Evolutionary conservation across 2,888 invertebrate genomes (phyloP).

Genomic region (Elgonia sp.): DNA sequence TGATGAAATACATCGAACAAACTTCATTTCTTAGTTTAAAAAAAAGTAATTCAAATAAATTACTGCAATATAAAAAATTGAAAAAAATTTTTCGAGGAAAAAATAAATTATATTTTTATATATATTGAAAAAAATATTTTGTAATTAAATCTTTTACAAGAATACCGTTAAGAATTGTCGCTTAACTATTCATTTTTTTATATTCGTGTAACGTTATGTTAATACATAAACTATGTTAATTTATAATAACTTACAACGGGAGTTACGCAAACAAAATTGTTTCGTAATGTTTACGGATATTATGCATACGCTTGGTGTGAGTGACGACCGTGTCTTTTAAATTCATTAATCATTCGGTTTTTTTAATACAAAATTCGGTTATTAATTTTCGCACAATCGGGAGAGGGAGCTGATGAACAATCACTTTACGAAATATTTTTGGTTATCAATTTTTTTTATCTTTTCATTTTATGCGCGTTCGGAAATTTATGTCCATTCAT

Average conservation of each 20-base stretch:
- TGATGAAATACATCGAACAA: too few relatives aligned
- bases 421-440: constrained; percentile 12
- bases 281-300: constrained; percentile 61
- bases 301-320: constrained; percentile 24
- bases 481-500: constrained; percentile 4
- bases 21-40: too few relatives aligned
- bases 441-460: background rate
- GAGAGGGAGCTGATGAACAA: background rate
- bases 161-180: background rate
- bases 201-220: constrained; percentile 9
- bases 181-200: background rate
- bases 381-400: constrained; percentile 44
- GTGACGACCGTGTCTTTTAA: constrained; percentile 31
- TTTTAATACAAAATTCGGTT: constrained; percentile 45
- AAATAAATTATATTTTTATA: too few relatives aligned
- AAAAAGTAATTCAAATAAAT: too few relatives aligned
- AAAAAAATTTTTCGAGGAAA: too few relatives aligned
- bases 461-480: background rate
- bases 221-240: constrained; percentile 45
- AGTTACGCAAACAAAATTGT: constrained; percentile 48
- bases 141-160: too few relatives aligned
- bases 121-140: too few relatives aligned
- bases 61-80: too few relatives aligned
- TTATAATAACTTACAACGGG: constrained; percentile 26
- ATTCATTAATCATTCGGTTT: constrained; percentile 46